These are phyloP conservation scores for Drosophila rubida DNA, from an alignment of 2,888 invertebrate genomes.

Conservation along the genomic window DNA sequence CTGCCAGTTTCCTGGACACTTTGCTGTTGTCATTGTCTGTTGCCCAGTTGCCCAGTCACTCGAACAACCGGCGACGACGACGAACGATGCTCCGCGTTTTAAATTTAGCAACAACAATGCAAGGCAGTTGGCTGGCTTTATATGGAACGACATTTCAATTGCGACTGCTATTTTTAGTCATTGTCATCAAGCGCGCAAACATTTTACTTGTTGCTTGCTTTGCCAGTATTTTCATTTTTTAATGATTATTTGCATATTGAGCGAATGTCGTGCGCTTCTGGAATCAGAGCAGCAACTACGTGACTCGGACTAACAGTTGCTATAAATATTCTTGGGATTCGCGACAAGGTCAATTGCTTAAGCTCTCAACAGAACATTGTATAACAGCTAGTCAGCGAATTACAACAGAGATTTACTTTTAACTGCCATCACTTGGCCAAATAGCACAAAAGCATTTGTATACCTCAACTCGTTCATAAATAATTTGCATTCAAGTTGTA, in stretches of 20 bases:
- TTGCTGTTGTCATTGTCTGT: background rate
- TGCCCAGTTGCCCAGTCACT: slow-evolving; percentile 56
- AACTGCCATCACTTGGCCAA: slow-evolving; percentile 17
- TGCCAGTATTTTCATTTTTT: slow-evolving; percentile 27
- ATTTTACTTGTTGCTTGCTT: slow-evolving; percentile 47
- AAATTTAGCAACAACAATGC: slow-evolving; percentile 71
- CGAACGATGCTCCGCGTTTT: slow-evolving; percentile 51
- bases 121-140: slow-evolving; percentile 43
- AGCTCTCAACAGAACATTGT: slow-evolving; percentile 24
- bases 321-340: slow-evolving; percentile 44
- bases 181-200: slow-evolving; percentile 66
- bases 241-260: slow-evolving; percentile 68
- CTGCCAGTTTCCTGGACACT: slow-evolving; percentile 44
- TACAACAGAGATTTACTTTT: background rate
- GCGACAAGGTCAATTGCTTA: slow-evolving; percentile 55
- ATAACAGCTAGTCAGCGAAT: slow-evolving; percentile 12
- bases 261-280: slow-evolving; percentile 50
- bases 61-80: slow-evolving; percentile 26
- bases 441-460: background rate
- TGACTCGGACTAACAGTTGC: slow-evolving; percentile 37
- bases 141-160: slow-evolving; percentile 80
- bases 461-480: slow-evolving; percentile 1
- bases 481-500: slow-evolving; percentile 5
- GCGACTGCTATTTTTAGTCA: slow-evolving; percentile 76
- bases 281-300: slow-evolving; percentile 34